These are phyloP conservation scores for Microtus oregoni DNA, from an alignment of 2,113 vertebrate genomes.

Conservation along the genomic window DNA sequence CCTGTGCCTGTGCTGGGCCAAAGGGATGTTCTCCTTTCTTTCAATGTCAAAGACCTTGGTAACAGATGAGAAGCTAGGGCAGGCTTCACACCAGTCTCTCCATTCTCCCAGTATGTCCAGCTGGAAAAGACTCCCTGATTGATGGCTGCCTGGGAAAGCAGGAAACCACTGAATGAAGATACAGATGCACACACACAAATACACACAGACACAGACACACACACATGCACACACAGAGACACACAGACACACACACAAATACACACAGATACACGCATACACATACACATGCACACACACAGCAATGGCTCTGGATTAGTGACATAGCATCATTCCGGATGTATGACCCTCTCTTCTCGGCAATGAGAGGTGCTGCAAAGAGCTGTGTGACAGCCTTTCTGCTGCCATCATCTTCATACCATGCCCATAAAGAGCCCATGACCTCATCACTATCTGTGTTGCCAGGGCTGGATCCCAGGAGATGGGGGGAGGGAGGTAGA, in stretches of 20 bases:
- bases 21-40: neutral
- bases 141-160: neutral
- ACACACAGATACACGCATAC: neutral
- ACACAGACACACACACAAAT: neutral
- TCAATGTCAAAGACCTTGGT: neutral
- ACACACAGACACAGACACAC: neutral
- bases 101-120: neutral
- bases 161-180: neutral
- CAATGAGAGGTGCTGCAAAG: neutral
- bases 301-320: neutral
- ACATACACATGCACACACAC: neutral
- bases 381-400: slow-evolving; percentile 71
- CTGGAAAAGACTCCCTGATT: neutral
- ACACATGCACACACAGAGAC: neutral
- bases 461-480: slow-evolving; percentile 80
- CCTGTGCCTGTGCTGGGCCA: neutral
- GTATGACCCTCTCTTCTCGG: neutral
- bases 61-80: neutral
- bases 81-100: neutral
- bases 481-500: neutral
- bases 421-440: slow-evolving; percentile 83
- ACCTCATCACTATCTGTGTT: slow-evolving; percentile 81
- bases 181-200: neutral
- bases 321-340: slow-evolving; percentile 9
- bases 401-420: slow-evolving; percentile 77